Evolutionary conservation across 2,888 invertebrate genomes (phyloP).

Genomic region (Nomada goodeniana): DNA sequence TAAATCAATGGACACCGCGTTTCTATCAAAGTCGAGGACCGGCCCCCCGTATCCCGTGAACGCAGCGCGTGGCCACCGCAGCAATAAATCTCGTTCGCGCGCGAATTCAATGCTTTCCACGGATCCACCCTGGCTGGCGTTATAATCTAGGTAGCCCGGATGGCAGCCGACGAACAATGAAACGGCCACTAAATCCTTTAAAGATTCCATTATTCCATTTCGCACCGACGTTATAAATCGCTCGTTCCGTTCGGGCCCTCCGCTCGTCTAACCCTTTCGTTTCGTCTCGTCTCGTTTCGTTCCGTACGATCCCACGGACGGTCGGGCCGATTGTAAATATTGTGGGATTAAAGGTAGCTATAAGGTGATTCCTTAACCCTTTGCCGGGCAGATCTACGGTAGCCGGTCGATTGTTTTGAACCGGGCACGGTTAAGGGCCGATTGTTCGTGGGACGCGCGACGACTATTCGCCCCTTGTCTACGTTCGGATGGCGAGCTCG

Average conservation of each 20-base stretch:
- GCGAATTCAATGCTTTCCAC: slow-evolving; percentile 32
- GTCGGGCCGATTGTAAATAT: slow-evolving; percentile 70
- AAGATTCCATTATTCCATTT: slow-evolving; percentile 50
- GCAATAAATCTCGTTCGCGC: slow-evolving; percentile 56
- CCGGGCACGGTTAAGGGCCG: slow-evolving; percentile 6
- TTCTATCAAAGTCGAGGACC: slow-evolving; percentile 51
- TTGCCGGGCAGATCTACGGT: slow-evolving; percentile 21
- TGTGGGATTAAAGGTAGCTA: slow-evolving; percentile 58
- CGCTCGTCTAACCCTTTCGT: slow-evolving; percentile 46
- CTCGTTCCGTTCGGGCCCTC: slow-evolving; percentile 11
- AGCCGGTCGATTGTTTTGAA: slow-evolving; percentile 13
- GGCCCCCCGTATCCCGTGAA: slow-evolving; percentile 13
- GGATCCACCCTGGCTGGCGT: not conserved
- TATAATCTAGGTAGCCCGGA: slow-evolving; percentile 29
- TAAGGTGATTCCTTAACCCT: slow-evolving; percentile 25
- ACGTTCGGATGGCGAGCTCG: too few relatives aligned
- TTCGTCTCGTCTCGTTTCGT: not conserved
- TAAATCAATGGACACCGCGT: slow-evolving; percentile 72
- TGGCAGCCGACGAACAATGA: slow-evolving; percentile 39
- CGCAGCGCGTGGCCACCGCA: slow-evolving; percentile 11
- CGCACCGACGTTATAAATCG: slow-evolving; percentile 46
- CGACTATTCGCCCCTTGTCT: too few relatives aligned
- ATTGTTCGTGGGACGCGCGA: slow-evolving; percentile 23
- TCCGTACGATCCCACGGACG: not conserved
- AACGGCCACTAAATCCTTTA: slow-evolving; percentile 40